Base-by-base conservation (phyloP, 2,113 vertebrate species). In the Zosterops pallidus region DNA sequence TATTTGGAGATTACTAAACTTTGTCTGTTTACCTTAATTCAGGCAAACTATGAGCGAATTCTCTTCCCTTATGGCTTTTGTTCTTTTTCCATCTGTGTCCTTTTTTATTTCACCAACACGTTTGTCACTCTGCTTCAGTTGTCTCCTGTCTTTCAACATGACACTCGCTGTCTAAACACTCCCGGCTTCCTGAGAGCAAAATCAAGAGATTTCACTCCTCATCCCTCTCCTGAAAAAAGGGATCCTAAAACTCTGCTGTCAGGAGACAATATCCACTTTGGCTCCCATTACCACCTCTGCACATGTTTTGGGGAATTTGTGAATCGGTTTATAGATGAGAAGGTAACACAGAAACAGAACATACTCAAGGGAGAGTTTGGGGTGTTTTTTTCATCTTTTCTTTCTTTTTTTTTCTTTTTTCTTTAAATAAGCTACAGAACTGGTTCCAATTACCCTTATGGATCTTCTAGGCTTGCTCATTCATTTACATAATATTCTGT, bases 61-160 rank as follows among this genome's bases (percentile, higher is more conserved):
- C 35, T 93, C 63, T 83, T 80, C 83, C 71, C 71, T 91, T 81
- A 74, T 88, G 85, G 68, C 85, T 93, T 96, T 96, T 88, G 83
- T 96, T 97, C 91, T 93, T 96, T 92, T 90, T 95, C 94, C 85
- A 95, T 97, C 87, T 97, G 90, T 89, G 86, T 85, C 95, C 90
- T 49, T 81, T 91, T 94, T 90, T 59, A 90, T 88, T 95, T 94
- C 90, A 90, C 68, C 76, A 91, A 41, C 86, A 95, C 22, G 4
- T 92, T 95, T 90, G 83, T 96, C 95, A 92, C 64, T 96, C 79
- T 86, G 23, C 90, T 96, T 90, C 93, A 90, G 71, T 68, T 14
- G 2, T 67, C 47, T 83, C 72, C 79, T 88, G 80, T 81, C 88
- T 86, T 88, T 90, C 88, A 96, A 80, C 76, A 60, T 86, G 95